A percentile compares a stretch with the other conserved stretches of the same genome.
These are phyloP conservation scores for Hyperopisus bebe DNA, from an alignment of 2,113 vertebrate species.

Conservation along the genomic window DNA sequence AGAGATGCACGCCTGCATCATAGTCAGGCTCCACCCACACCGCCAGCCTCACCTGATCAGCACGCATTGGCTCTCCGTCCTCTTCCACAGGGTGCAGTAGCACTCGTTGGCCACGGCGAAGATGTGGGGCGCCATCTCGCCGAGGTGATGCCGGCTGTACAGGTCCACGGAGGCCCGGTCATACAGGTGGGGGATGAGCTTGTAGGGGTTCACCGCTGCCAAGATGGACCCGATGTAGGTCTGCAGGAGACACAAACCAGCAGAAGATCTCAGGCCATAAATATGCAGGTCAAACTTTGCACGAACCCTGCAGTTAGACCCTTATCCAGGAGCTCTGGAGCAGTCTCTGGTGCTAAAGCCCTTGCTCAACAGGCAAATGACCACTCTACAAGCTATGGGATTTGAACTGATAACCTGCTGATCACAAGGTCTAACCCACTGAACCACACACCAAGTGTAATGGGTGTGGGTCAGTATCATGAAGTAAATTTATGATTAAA, in stretches of 20 bases:
- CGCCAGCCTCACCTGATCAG: constrained; percentile 79
- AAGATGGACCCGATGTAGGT: constrained; percentile 96
- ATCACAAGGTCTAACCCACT: background rate
- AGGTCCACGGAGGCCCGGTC: constrained; percentile 61
- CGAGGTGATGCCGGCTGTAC: constrained; percentile 80
- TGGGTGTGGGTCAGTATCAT: background rate
- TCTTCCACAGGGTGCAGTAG: constrained; percentile 92
- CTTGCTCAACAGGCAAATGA: background rate
- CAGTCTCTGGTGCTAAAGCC: background rate
- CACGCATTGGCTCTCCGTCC: constrained; percentile 87
- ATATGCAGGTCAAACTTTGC: background rate
- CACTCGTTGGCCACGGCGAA: constrained; percentile 93
- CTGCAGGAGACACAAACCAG: constrained; percentile 50
- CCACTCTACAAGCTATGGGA: background rate
- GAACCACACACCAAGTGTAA: background rate
- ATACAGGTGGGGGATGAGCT: constrained; percentile 75
- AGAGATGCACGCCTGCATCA: background rate
- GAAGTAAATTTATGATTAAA: background rate
- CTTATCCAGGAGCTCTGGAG: background rate
- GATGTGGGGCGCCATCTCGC: constrained; percentile 85
- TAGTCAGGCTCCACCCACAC: background rate
- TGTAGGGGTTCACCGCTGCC: constrained; percentile 91
- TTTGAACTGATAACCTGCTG: background rate
- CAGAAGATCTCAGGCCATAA: background rate
- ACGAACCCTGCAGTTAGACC: background rate